Evolutionary conservation across 2,113 vertebrate species (phyloP), one percentile per base, ranked within the genome.

Genomic region (Patagioenas fasciata): DNA sequence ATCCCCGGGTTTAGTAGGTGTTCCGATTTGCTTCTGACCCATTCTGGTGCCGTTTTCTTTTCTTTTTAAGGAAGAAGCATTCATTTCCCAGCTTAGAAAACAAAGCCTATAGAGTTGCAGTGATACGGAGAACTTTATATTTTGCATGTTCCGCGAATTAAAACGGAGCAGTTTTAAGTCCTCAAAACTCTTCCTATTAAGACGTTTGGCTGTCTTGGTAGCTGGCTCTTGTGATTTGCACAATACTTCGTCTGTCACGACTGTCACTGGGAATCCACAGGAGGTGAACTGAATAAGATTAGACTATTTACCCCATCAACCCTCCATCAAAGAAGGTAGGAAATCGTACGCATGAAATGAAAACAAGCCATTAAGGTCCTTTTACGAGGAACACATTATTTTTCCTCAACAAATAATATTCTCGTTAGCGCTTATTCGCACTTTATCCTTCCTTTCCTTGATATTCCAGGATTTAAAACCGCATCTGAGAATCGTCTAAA

Each of bases 231-330:
- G 96, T 97, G 98, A 98, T 98, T 97, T 97, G 97, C 96, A 93
- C 91, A 97, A 97, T 78, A 92, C 83, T 96, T 74, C 53, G 97
- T 96, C 97, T 97, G 92, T 98, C 98, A 98, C 98, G 94, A 96
- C 88, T 96, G 79, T 96, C 89, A 89, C 89, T 91, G 92, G 80
- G 48, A 96, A 98, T 98, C 98, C 96, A 89, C 97, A 95, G 98
- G 98, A 98, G 98, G 96, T 93, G 89, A 97, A 90, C 94, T 91
- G 97, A 98, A 97, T 97, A 97, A 98, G 98, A 98, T 98, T 98
- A 98, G 97, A 95, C 96, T 98, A 97, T 98, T 98, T 98, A 97
- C 98, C 92, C 95, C 95, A 97, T 97, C 98, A 98, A 96, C 97
- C 92, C 95, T 94, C 93, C 92, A 85, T 97, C 98, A 97, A 97